phyloP scores from a whole-genome alignment of 2,797 vertebrate species.

The Pterois miles region DNA sequence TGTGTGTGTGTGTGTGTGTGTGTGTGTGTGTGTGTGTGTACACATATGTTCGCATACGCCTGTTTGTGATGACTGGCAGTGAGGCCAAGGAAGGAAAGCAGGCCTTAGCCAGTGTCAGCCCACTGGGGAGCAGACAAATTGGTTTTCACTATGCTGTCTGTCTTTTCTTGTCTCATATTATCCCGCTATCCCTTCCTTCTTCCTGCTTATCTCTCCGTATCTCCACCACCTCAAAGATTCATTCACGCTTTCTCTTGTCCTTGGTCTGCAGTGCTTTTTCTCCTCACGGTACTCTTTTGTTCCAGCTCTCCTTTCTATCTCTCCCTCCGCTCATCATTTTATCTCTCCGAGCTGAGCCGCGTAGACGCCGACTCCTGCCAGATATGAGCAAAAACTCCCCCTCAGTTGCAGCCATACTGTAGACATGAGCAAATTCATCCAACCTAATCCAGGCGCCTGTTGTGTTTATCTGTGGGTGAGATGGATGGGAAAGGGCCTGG shows the following conservation, averaged over 20 bases:
- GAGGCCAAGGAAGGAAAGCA: constrained; percentile 68
- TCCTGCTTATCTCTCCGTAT: constrained; percentile 55
- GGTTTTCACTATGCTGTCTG: constrained; percentile 71
- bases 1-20: background rate
- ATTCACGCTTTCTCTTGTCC: constrained; percentile 57
- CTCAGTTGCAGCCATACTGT: constrained; percentile 33
- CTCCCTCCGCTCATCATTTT: constrained; percentile 55
- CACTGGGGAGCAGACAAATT: constrained; percentile 79
- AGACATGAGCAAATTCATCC: constrained; percentile 62
- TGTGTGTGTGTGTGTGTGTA: background rate
- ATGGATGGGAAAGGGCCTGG: constrained; percentile 30
- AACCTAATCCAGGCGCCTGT: constrained; percentile 53
- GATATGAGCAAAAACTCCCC: constrained; percentile 56
- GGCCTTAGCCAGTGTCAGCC: constrained; percentile 73
- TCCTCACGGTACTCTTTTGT: constrained; percentile 46
- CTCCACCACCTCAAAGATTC: constrained; percentile 61
- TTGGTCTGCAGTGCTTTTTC: constrained; percentile 40
- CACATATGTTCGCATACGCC: background rate
- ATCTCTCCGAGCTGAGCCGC: constrained; percentile 53
- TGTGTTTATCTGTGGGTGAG: constrained; percentile 60
- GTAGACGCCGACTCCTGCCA: constrained; percentile 41
- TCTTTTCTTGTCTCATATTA: constrained; percentile 70
- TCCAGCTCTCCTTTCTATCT: constrained; percentile 36
- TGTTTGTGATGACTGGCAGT: constrained; percentile 75
- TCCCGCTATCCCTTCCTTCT: constrained; percentile 54